phyloP scores from a whole-genome alignment of 2,113 vertebrate genomes.

The Turdus rufiventris region DNA sequence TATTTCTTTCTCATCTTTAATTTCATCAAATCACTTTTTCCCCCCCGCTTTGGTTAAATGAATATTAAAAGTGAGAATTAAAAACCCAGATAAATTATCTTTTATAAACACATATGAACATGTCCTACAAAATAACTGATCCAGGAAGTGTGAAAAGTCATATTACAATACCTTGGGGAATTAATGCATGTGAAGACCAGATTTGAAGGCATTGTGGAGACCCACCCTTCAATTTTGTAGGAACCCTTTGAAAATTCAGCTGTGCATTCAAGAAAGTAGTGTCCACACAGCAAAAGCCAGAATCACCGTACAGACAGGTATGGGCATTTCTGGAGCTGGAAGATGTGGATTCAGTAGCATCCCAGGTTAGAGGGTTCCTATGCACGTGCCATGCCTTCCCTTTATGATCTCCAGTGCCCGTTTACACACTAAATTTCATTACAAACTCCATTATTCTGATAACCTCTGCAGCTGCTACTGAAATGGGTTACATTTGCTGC shows the following conservation, averaged over 20 bases:
- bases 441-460: neutral
- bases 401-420: neutral
- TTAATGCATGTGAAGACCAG: neutral
- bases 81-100: neutral
- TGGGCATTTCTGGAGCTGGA: neutral
- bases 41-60: neutral
- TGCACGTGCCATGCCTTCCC: accelerated
- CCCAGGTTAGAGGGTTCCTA: neutral
- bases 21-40: neutral
- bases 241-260: neutral
- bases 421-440: neutral
- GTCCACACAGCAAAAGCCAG: neutral
- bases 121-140: neutral
- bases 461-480: neutral
- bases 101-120: neutral
- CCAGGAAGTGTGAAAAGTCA: neutral
- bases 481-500: neutral
- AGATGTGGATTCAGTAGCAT: neutral
- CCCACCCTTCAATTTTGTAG: neutral
- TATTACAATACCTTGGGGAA: neutral
- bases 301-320: neutral
- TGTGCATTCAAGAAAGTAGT: neutral
- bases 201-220: neutral
- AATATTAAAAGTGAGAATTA: neutral
- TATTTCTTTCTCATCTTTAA: neutral